Conservation (phyloP, 2,888 invertebrate species). For the Apamea sordens region DNA sequence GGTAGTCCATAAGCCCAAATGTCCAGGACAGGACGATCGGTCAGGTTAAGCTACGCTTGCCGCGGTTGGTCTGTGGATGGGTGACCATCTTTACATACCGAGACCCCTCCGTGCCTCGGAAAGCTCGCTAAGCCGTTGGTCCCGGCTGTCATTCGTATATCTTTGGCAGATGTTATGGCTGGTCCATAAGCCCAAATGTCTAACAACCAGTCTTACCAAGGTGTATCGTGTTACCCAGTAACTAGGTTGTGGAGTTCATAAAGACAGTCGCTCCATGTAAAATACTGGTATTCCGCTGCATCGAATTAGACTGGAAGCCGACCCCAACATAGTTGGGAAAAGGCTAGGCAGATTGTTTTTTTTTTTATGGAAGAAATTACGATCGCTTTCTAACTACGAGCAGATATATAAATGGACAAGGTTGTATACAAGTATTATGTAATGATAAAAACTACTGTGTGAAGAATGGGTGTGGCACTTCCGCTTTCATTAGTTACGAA, state of each 20-base stretch:
- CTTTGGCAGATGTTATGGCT: not conserved
- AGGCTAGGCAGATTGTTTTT: not conserved
- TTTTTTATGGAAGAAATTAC: constrained; percentile 3
- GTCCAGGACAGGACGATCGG: too few relatives aligned
- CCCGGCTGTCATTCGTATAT: not conserved
- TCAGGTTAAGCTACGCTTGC: too few relatives aligned
- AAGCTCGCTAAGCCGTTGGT: not conserved
- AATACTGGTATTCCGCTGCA: too few relatives aligned
- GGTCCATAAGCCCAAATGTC: not conserved
- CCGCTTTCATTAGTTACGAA: constrained; percentile 22
- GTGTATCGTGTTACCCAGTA: too few relatives aligned
- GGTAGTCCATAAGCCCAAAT: too few relatives aligned
- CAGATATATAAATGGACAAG: constrained; percentile 25
- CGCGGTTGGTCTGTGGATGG: too few relatives aligned
- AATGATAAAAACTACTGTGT: constrained; percentile 17
- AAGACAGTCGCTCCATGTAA: too few relatives aligned
- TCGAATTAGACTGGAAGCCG: too few relatives aligned
- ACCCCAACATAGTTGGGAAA: not conserved
- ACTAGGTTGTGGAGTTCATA: too few relatives aligned
- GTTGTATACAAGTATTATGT: constrained; percentile 22
- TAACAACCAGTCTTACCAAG: not conserved
- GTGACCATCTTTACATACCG: not conserved
- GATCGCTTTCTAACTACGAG: constrained; percentile 39
- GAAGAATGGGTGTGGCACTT: constrained; percentile 2
- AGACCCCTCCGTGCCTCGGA: not conserved